Evolutionary conservation across 1,140 invertebrate genomes (phyloP), one percentile per base, ranked within the genome.

Genomic region (Berghia stephanieae): DNA sequence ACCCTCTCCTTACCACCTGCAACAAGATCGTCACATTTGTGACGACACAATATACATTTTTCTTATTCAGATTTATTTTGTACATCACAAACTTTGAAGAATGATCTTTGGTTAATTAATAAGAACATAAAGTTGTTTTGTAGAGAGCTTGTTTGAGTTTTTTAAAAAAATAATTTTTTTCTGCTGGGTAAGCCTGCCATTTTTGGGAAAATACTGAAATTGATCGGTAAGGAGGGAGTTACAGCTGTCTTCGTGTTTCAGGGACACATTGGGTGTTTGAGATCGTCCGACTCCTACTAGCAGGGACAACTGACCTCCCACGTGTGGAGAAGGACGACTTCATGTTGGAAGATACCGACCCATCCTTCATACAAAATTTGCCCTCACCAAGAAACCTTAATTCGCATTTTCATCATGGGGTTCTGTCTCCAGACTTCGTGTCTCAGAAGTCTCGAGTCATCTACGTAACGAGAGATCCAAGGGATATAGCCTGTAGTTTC

Each of bases 201-300:
- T n/a, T n/a, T n/a, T n/a, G n/a, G n/a, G n/a, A n/a, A n/a, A n/a
- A n/a, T n/a, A n/a, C n/a, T n/a, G n/a, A n/a, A n/a, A n/a, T n/a
- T n/a, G n/a, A n/a, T n/a, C n/a, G n/a, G n/a, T n/a, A n/a, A n/a
- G n/a, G n/a, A n/a, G n/a, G n/a, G n/a, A n/a, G n/a, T n/a, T n/a
- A n/a, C n/a, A 8, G 6, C 13, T 68, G 27, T 68, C 66, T 68
- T 18, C 6, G 40, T 70, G 13, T 46, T 18, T 18, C 71, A 83
- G 82, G 85, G 13, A 86, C 85, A 18, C 80, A 84, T 46, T 86
- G 85, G 85, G 8, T 84, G 27, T 85, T 82, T 82, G 85, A 86
- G 46, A 80, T 85, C 13, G 38, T 78, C 0, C 46, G 74, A 36
- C 83, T 86, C 80, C 43, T 84, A 24, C 4, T 79, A 1, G 44